Evolutionary conservation across 1,140 invertebrate genomes (phyloP).

Genomic region (Agrypnia vestita): DNA sequence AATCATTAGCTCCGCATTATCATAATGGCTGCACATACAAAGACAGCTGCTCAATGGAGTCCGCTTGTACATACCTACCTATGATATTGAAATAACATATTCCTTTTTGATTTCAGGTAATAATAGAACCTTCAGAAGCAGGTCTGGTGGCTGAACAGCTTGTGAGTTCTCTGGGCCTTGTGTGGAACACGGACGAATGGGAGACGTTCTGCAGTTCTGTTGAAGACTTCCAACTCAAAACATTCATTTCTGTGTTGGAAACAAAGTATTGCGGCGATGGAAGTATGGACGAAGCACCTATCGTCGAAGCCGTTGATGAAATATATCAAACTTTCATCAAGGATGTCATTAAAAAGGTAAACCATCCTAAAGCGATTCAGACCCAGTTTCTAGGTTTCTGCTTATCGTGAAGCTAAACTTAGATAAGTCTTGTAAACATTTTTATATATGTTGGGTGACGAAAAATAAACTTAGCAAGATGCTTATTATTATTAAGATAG

Average conservation of each 20-base stretch:
- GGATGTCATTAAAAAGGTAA: conserved; percentile 87
- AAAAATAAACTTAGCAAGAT: too few species aligned
- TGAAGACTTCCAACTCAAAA: conserved; percentile 76
- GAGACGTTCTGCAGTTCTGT: conserved; percentile 77
- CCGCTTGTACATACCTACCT: too few species aligned
- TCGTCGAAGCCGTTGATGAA: conserved; percentile 83
- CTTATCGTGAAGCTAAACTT: too few species aligned
- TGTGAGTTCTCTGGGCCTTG: conserved; percentile 77
- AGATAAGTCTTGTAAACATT: too few species aligned
- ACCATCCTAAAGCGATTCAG: not conserved
- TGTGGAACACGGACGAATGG: conserved; percentile 81
- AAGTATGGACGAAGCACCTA: conserved; percentile 75
- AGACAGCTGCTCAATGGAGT: too few species aligned
- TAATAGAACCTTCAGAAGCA: conserved; percentile 79
- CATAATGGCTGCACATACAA: too few species aligned
- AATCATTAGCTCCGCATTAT: too few species aligned
- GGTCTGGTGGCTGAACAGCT: conserved; percentile 78
- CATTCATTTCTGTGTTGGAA: conserved; percentile 83
- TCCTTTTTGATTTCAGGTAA: conserved; percentile 70
- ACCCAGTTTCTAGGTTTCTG: not conserved
- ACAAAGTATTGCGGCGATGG: conserved; percentile 77
- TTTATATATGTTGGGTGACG: too few species aligned
- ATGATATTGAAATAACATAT: conserved; percentile 9
- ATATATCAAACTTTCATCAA: conserved; percentile 85
- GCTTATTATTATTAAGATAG: too few species aligned